These are phyloP conservation scores for Eurypyga helias DNA, from an alignment of 2,113 vertebrate species.

Conservation along the genomic window DNA sequence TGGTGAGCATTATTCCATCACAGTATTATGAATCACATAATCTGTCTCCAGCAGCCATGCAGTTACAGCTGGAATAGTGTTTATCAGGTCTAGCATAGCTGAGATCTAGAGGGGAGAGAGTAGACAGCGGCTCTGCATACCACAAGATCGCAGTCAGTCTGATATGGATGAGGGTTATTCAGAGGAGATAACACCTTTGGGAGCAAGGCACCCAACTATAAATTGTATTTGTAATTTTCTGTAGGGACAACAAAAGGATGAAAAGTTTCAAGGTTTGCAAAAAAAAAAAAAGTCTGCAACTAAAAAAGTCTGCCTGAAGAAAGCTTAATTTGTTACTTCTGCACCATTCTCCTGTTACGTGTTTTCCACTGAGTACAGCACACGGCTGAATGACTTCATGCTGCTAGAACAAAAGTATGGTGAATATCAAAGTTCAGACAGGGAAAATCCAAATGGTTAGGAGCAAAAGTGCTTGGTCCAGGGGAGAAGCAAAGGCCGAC, in stretches of 20 bases:
- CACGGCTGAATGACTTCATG: neutral
- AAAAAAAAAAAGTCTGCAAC: neutral
- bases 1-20: neutral
- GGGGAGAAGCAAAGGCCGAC: neutral
- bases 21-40: neutral
- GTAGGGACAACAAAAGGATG: neutral
- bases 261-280: neutral
- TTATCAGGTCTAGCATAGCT: conserved; percentile 24
- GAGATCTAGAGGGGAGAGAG: conserved; percentile 33
- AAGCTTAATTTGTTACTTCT: neutral
- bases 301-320: neutral
- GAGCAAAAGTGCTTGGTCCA: neutral
- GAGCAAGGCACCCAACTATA: neutral
- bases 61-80: conserved; percentile 34
- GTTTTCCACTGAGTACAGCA: neutral
- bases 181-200: neutral
- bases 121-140: neutral
- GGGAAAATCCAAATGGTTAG: too few relatives aligned
- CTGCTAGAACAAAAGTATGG: neutral
- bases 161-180: neutral
- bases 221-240: neutral
- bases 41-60: neutral
- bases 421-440: neutral
- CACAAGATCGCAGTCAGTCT: neutral
- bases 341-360: neutral